Conservation (phyloP, 2,888 invertebrate genomes). For the Corythucha ciliata region DNA sequence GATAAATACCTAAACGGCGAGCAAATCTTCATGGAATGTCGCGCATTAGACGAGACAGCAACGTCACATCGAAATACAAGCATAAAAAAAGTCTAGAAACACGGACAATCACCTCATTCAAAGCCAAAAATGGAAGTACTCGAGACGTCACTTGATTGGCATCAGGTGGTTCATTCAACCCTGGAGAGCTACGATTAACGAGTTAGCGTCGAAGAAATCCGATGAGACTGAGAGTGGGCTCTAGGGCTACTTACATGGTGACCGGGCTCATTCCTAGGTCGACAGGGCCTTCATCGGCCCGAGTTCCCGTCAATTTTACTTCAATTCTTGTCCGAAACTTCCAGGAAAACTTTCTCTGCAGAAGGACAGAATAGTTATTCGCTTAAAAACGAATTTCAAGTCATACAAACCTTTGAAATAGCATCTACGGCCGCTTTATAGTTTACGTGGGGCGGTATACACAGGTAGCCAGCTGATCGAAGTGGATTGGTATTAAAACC, state of each 20-base stretch:
- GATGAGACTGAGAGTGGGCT: no score
- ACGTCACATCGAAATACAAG: conserved; percentile 14
- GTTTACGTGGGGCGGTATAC: conserved; percentile 52
- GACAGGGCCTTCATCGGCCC: conserved; percentile 16
- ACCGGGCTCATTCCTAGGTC: no score
- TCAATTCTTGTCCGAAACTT: conserved; percentile 81
- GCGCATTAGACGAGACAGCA: background rate
- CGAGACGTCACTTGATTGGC: no score
- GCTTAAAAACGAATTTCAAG: conserved; percentile 18
- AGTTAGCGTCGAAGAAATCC: no score
- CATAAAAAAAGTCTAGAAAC: conserved; percentile 23
- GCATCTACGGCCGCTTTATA: conserved; percentile 21
- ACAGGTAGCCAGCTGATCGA: conserved; percentile 86
- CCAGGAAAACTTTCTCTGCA: conserved; percentile 73
- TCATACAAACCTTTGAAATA: conserved; percentile 9
- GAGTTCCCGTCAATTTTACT: conserved; percentile 56
- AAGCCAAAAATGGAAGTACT: conserved; percentile 71
- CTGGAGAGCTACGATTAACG: no score
- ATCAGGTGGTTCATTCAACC: no score
- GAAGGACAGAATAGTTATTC: conserved; percentile 27
- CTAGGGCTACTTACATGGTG: no score
- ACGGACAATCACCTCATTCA: conserved; percentile 71
- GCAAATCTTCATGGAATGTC: no score
- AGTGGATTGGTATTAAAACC: conserved; percentile 94
- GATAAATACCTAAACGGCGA: conserved; percentile 79